phyloP scores from a whole-genome alignment of 1,140 invertebrate species.

The Orussus abietinus region DNA sequence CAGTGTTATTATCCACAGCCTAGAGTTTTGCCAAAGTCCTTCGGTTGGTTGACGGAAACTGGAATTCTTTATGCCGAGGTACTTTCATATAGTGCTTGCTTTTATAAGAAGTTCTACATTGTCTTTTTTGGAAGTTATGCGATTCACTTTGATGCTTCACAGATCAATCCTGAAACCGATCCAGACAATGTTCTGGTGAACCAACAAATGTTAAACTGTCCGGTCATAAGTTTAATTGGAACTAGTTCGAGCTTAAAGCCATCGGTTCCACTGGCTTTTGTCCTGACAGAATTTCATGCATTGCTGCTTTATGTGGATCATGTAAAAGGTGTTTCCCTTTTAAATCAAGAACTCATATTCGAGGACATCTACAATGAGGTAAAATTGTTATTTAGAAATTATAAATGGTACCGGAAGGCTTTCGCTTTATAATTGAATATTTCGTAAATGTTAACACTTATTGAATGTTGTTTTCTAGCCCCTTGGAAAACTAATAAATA shows the following conservation, averaged over 20 bases:
- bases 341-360: slow-evolving; percentile 85
- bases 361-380: slow-evolving; percentile 77
- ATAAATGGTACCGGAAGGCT: slow-evolving; percentile 5
- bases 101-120: too few species aligned
- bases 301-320: slow-evolving; percentile 79
- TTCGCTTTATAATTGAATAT: neutral
- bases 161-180: slow-evolving; percentile 57
- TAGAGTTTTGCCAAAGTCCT: slow-evolving; percentile 66
- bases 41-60: slow-evolving; percentile 81
- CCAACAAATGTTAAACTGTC: slow-evolving; percentile 61
- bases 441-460: slow-evolving; percentile 12
- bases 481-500: slow-evolving; percentile 75
- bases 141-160: too few species aligned
- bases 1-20: slow-evolving; percentile 72
- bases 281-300: slow-evolving; percentile 88
- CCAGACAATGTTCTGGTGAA: slow-evolving; percentile 60
- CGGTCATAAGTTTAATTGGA: slow-evolving; percentile 45
- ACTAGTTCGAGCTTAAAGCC: slow-evolving; percentile 26
- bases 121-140: too few species aligned
- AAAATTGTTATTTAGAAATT: slow-evolving; percentile 17
- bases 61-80: slow-evolving; percentile 70
- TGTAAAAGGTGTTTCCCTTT: slow-evolving; percentile 77
- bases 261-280: slow-evolving; percentile 68
- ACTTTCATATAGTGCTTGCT: too few species aligned
- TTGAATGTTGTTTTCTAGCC: slow-evolving; percentile 56